Evolutionary conservation across 2,888 invertebrate species (phyloP), one percentile per base, ranked within the genome.

Genomic region (Phyto melanocephala): DNA sequence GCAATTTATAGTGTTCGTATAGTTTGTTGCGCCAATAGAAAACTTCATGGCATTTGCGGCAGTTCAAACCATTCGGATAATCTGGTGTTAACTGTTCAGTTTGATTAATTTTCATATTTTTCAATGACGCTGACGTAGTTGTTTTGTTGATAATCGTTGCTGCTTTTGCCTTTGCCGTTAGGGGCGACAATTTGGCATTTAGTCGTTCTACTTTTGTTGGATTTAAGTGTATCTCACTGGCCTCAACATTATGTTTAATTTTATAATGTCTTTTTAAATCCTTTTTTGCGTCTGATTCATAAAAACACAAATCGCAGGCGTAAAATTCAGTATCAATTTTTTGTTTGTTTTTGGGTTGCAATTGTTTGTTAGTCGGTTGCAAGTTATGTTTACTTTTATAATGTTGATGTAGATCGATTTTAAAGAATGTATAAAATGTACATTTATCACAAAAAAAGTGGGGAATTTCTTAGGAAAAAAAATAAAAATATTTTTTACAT

Each of bases 381-480:
- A 81, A 8, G 10, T 88, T 86, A 58, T 89, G 89, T 60, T 85
- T 84, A 10, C 81, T 85, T 62, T 85, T 87, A 80, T 89, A 88
- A 50, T 89, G 89, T 63, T 87, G 86, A 7, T 87, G 86, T 45
- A 89, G 85, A 85, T 89, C 90, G 13, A 86, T 80, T 45, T 88
- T 88, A 45, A 88, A 87, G 60, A 90, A 85, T 52, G 89, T 87
- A 78, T 87, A 88, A 56, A 85, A 89, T 10, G 77, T 71, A 54
- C 89, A 89, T 70, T 86, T 86, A 83, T 89, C 89, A 70, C 89
- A 89, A 75, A 86, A 88, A 70, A 88, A 89, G 70, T 89, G 90
- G 0, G 89, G 89, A 62, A 89, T 86, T 86, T 89, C 89, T 89
- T 74, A 35, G 78, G 47, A 17, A 20, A 58, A 1, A 11, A 33